Base-by-base conservation (phyloP, 2,797 vertebrate species). In the Leptoclinus maculatus region DNA sequence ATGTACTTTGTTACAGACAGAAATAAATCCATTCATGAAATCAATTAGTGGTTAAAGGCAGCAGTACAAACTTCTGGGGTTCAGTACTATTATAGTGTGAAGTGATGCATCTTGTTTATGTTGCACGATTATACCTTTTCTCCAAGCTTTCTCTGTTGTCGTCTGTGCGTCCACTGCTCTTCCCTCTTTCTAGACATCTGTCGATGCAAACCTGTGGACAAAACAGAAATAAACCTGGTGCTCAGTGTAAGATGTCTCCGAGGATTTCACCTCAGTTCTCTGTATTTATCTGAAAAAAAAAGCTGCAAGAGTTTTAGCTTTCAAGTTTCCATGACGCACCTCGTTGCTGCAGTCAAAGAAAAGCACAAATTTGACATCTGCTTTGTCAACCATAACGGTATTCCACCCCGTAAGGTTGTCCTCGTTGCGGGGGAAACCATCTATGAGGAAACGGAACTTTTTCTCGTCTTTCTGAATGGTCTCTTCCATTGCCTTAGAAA, bases 351-450 rank as follows among this genome's bases (percentile, higher is more conserved):
- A 99, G 90, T 99, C 97, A 84, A 99, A 99, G 93, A 99, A 99
- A 47, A 99, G 96, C 90, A 99, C 97, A 87, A 99, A 99, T 89
- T 96, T 97, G 85, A 99, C 96, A 69, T 99, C 96, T 0, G 97
- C 97, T 84, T 97, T 96, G 82, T 91, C 95, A 25, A 97, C 95
- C 98, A 99, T 99, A 74, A 94, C 96, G 2, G 36, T 93, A 60
- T 91, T 96, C 98, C 98, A 99, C 32, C 98, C 98, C 88, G 97
- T 94, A 75, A 99, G 96, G 91, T 99, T 99, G 94, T 99, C 97
- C 93, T 99, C 93, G 70, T 99, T 99, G 67, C 98, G 97, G 54
- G 98, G 98, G 88, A 99, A 99, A 41, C 98, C 98, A 73, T 99
- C 98, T 75, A 99, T 99, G 80, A 99, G 97, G 93, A 99, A 99